These are phyloP conservation scores for Malurus melanocephalus DNA, from an alignment of 2,113 vertebrate species.

Conservation along the genomic window DNA sequence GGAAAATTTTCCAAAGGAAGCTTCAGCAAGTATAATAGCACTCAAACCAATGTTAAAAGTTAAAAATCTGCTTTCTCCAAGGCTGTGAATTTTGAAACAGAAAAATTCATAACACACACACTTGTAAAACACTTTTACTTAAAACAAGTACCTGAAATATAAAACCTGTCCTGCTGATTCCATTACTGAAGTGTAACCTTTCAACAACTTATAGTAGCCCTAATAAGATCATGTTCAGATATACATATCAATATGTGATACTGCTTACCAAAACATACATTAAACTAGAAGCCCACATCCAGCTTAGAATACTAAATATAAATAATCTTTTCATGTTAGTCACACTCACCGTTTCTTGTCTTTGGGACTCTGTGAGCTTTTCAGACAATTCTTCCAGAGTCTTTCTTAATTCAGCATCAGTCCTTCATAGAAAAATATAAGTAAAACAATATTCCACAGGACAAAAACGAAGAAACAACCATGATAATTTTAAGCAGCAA, in stretches of 20 bases:
- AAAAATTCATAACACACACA: not conserved
- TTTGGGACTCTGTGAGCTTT: constrained; percentile 75
- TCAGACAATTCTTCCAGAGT: constrained; percentile 81
- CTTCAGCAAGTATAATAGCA: not conserved
- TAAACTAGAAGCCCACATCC: not conserved
- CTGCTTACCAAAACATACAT: not conserved
- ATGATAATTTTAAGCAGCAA: not conserved
- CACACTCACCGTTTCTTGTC: constrained; percentile 82
- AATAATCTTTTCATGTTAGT: not conserved
- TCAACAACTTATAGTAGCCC: not conserved
- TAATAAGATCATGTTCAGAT: not conserved
- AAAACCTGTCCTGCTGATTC: not conserved
- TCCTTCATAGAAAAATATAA: constrained; percentile 66
- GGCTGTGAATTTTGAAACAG: not conserved
- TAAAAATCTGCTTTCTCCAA: not conserved
- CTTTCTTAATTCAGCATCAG: constrained; percentile 84
- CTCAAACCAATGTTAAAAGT: not conserved
- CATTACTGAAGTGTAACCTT: not conserved
- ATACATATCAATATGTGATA: not conserved
- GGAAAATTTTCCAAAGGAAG: not conserved
- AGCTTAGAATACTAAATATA: not conserved
- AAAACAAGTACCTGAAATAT: not conserved
- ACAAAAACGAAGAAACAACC: not conserved
- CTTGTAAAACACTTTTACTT: not conserved
- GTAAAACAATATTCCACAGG: not conserved